Base-by-base conservation (phyloP, 2,797 vertebrate species). In the Fistularia tabacaria region DNA sequence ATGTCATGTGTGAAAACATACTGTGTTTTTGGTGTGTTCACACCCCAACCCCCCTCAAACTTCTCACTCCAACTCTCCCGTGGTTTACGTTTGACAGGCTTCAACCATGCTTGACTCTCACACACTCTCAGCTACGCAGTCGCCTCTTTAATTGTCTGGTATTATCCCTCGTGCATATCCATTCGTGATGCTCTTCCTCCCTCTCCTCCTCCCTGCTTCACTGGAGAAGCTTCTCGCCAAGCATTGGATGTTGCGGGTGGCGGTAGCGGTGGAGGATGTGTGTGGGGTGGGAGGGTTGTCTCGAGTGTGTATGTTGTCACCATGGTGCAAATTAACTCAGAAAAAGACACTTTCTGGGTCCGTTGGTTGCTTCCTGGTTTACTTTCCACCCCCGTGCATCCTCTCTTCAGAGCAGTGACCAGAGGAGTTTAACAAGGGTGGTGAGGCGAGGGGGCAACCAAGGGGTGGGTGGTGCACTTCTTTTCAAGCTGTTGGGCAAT, bases 131-230 rank as follows among this genome's bases (percentile, higher is more conserved):
- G 70, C 81, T 74, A 83, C 73, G 74, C 83, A 83, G 69, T 83
- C 73, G 73, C 72, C 73, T 85, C 82, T 86, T 85, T 87, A 88
- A 88, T 87, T 88, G 87, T 83, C 79, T 83, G 76, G 74, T 66
- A 79, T 85, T 80, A 81, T 85, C 82, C 82, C 82, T 69, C 25
- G 71, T 73, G 80, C 78, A 77, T 78, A 75, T 69, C 81, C 79
- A 74, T 83, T 71, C 43, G 74, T 77, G 76, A 79, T 68, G 69
- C 72, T 76, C 69, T 59, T 58, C 73, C 66, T 79, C 72, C 64
- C 62, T 63, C 68, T 62, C 64, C 66, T 70, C 67, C 67, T 68
- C 56, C 68, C 66, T 66, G 62, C 52, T 56, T 70, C 71, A 45
- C 64, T 41, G 12, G 57, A 68, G 76, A 80, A 61, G 57, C 73